phyloP scores from a whole-genome alignment of 2,113 vertebrate species.

The Chiloscyllium plagiosum region DNA sequence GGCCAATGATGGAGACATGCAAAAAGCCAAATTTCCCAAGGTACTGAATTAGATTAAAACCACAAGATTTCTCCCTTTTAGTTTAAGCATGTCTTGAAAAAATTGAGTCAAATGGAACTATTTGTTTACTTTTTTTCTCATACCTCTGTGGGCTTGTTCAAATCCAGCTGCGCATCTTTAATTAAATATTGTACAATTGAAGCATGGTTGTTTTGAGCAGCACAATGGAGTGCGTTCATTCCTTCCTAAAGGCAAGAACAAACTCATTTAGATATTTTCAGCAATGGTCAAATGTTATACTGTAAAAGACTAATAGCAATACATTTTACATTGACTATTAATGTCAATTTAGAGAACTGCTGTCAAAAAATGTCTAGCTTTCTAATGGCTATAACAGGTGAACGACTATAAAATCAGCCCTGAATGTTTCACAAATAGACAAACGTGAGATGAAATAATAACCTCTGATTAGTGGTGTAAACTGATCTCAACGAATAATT shows the following conservation, averaged over 20 bases:
- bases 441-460: neutral
- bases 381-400: neutral
- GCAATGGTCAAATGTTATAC: neutral
- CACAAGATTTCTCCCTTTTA: neutral
- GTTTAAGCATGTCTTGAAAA: neutral
- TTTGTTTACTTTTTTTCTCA: neutral
- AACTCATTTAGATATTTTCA: neutral
- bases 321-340: neutral
- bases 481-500: neutral
- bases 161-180: constrained; percentile 69
- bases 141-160: constrained; percentile 38
- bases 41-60: neutral
- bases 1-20: too few relatives aligned
- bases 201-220: constrained; percentile 72
- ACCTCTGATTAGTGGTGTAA: neutral
- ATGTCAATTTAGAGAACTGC: neutral
- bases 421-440: neutral
- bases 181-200: constrained; percentile 73
- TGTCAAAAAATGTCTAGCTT: neutral
- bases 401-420: neutral
- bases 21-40: neutral
- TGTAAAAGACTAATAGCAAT: neutral
- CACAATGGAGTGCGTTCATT: constrained; percentile 78
- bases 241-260: constrained; percentile 61
- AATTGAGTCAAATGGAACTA: neutral